Conservation (phyloP, 2,113 vertebrate genomes). For the Neomonachus schauinslandi region DNA sequence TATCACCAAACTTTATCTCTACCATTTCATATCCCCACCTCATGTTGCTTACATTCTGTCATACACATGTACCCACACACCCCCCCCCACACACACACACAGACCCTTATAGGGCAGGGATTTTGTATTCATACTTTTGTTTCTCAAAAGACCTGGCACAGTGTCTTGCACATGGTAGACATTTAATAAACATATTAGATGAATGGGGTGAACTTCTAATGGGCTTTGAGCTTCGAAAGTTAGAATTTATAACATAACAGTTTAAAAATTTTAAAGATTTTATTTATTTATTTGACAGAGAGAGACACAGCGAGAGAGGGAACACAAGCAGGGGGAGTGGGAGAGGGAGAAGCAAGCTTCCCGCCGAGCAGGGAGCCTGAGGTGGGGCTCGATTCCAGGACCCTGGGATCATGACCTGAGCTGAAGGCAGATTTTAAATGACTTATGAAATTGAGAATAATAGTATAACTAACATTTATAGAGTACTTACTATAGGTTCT, state of each 20-base stretch:
- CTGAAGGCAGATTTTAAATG: neutral
- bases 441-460: neutral
- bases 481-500: neutral
- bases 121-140: neutral
- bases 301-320: too few relatives aligned
- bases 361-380: too few relatives aligned
- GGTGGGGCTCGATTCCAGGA: too few relatives aligned
- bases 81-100: neutral
- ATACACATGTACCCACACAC: neutral
- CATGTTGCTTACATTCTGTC: neutral
- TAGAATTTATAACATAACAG: neutral
- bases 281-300: too few relatives aligned
- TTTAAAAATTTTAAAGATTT: neutral
- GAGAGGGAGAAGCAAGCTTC: too few relatives aligned
- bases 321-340: too few relatives aligned
- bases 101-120: neutral
- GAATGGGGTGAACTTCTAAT: neutral
- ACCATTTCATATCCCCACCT: neutral
- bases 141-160: neutral
- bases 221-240: neutral
- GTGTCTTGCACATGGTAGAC: neutral
- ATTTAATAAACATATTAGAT: neutral
- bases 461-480: neutral
- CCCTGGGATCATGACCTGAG: too few relatives aligned
- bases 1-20: neutral